Conservation (phyloP, 2,797 vertebrate species). For the Triplophysa bombifrons region DNA sequence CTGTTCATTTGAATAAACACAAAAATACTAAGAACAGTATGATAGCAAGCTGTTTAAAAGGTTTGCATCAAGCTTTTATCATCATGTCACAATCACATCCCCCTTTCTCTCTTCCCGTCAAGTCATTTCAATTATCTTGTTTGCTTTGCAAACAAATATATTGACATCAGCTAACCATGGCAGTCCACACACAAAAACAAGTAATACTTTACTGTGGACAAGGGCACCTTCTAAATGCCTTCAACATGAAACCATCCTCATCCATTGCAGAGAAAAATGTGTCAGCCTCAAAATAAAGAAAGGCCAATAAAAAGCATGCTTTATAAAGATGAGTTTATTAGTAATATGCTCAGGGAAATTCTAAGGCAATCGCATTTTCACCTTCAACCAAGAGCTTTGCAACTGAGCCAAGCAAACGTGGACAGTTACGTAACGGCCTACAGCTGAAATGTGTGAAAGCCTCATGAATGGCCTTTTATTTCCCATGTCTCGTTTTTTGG, state of each 20-base stretch:
- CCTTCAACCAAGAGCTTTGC: slow-evolving; percentile 69
- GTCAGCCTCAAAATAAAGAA: neutral
- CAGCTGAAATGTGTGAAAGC: slow-evolving; percentile 60
- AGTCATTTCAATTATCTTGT: too few species aligned
- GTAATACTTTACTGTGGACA: neutral
- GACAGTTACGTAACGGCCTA: slow-evolving; percentile 73
- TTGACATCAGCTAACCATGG: neutral
- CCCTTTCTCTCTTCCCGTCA: too few species aligned
- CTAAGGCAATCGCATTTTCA: slow-evolving; percentile 64
- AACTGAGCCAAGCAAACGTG: slow-evolving; percentile 73
- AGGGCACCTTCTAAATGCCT: too few species aligned
- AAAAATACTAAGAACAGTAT: too few species aligned
- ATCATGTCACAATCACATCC: too few species aligned
- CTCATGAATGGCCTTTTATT: slow-evolving; percentile 70
- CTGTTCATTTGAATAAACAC: too few species aligned
- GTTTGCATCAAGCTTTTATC: too few species aligned
- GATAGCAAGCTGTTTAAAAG: too few species aligned
- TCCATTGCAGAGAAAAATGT: too few species aligned
- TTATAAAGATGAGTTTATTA: slow-evolving; percentile 51
- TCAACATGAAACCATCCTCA: too few species aligned
- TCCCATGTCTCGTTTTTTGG: slow-evolving; percentile 45
- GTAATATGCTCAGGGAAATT: slow-evolving; percentile 60
- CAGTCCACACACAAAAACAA: neutral
- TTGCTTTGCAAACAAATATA: neutral
- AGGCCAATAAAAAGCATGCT: slow-evolving; percentile 31